Conservation (phyloP, 2,113 vertebrate species). For the Procavia capensis region DNA sequence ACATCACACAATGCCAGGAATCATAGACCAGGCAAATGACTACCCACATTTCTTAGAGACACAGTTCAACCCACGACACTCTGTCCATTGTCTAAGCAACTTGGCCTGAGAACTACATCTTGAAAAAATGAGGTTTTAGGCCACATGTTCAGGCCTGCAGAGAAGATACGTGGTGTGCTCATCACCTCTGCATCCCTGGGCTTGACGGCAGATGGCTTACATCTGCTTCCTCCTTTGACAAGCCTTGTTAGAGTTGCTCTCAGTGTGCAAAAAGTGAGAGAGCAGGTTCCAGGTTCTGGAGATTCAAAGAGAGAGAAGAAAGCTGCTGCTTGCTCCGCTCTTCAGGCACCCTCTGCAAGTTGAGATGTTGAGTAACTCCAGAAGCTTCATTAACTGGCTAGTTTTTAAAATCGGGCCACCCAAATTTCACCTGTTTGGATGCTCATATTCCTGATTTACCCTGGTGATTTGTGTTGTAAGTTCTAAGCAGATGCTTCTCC, state of each 20-base stretch:
- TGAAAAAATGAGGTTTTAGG: too few relatives aligned
- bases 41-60: too few relatives aligned
- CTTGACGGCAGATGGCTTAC: neutral
- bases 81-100: neutral
- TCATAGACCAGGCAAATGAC: too few relatives aligned
- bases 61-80: too few relatives aligned
- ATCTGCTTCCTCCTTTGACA: neutral
- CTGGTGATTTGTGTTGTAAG: neutral
- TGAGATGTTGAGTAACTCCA: accelerated
- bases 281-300: neutral
- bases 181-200: neutral
- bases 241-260: neutral
- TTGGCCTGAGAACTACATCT: neutral
- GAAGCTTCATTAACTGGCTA: neutral
- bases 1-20: too few relatives aligned
- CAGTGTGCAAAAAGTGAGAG: too few relatives aligned
- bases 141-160: neutral
- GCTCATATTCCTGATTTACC: neutral
- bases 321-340: too few relatives aligned
- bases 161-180: neutral
- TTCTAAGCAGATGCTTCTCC: neutral
- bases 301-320: neutral
- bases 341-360: neutral
- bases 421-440: neutral
- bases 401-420: neutral